Conservation (phyloP, 2,113 vertebrate species). For the Orthonyx spaldingii region DNA sequence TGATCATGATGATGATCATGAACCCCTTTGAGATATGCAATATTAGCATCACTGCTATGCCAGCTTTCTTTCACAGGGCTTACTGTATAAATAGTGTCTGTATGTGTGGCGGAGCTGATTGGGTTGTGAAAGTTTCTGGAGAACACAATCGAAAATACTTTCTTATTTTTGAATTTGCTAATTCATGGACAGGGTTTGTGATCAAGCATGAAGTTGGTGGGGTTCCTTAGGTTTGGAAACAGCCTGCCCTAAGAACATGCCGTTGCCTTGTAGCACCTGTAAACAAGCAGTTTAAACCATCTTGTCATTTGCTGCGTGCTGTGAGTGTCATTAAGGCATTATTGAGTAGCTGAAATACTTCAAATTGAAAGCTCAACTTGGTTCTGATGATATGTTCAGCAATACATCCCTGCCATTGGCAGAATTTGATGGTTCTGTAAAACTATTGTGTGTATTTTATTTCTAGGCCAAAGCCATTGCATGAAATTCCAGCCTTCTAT, state of each 20-base stretch:
- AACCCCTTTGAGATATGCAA: not conserved
- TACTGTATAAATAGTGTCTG: not conserved
- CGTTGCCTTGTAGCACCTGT: not conserved
- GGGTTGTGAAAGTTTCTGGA: not conserved
- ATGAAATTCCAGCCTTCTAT: slow-evolving; percentile 93
- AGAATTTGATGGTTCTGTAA: not conserved
- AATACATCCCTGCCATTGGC: not conserved
- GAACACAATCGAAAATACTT: fast-evolving
- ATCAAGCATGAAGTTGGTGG: not conserved
- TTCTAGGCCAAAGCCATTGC: slow-evolving; percentile 87
- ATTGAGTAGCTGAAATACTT: not conserved
- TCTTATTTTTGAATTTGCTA: not conserved
- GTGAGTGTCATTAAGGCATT: not conserved
- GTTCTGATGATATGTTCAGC: not conserved
- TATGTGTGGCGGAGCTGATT: not conserved
- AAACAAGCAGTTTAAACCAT: not conserved
- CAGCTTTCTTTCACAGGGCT: not conserved
- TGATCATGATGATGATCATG: not conserved
- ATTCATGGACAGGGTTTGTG: not conserved
- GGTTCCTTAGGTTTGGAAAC: not conserved
- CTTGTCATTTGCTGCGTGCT: not conserved
- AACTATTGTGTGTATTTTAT: slow-evolving; percentile 48
- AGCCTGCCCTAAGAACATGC: not conserved
- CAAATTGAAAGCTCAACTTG: not conserved
- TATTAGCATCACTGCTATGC: not conserved